phyloP scores from a whole-genome alignment of 2,113 vertebrate species.

The Bufo bufo region DNA sequence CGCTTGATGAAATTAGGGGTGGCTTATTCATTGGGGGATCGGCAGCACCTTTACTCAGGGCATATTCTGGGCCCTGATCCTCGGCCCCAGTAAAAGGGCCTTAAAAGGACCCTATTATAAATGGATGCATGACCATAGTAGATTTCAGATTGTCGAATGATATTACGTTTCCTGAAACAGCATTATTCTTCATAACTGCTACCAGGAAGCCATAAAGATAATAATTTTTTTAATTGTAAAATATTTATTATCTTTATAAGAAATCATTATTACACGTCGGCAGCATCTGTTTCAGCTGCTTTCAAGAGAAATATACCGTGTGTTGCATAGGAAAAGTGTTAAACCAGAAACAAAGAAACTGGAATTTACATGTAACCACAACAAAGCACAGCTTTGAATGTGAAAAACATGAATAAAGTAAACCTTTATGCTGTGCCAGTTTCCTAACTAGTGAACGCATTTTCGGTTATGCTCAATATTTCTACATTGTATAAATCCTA shows the following conservation, averaged over 20 bases:
- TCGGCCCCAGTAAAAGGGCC: too few relatives aligned
- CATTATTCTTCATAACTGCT: neutral
- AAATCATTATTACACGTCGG: neutral
- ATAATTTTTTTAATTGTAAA: neutral
- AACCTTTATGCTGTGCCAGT: slow-evolving; percentile 11
- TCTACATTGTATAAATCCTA: neutral
- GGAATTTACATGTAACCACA: slow-evolving; percentile 47
- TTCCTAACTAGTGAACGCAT: neutral
- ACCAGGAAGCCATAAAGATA: neutral
- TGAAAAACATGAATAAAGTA: slow-evolving; percentile 19
- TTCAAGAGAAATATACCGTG: neutral
- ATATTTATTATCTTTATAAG: neutral
- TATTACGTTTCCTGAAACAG: neutral
- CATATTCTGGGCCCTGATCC: too few relatives aligned
- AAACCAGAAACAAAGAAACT: slow-evolving; percentile 28
- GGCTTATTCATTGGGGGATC: too few relatives aligned
- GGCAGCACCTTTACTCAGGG: too few relatives aligned
- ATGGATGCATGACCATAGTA: neutral
- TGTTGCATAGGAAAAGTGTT: slow-evolving; percentile 17
- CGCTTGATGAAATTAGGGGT: too few relatives aligned
- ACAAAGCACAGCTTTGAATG: neutral
- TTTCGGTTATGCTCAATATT: neutral
- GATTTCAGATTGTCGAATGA: neutral
- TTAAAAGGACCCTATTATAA: too few relatives aligned
- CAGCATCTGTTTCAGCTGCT: slow-evolving; percentile 11